Conservation (phyloP, 2,888 invertebrate species). For the Callosobruchus maculatus region DNA sequence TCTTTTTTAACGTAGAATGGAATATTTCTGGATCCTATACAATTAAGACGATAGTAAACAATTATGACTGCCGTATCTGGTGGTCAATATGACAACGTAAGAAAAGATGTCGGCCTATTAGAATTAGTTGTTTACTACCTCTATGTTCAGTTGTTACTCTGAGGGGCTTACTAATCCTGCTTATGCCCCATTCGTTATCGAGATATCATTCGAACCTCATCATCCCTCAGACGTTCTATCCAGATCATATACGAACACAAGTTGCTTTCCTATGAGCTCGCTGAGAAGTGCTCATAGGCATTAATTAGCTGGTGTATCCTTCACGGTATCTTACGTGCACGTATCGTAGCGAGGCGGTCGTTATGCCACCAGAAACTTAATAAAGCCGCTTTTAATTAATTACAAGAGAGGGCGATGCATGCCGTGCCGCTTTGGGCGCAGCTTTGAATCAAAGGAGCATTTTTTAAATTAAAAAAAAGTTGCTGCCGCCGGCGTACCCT, state of each 20-base stretch:
- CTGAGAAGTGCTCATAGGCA: neutral
- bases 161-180: too few relatives aligned
- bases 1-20: too few relatives aligned
- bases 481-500: neutral
- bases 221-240: neutral
- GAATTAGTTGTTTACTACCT: too few relatives aligned
- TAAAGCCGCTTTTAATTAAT: neutral
- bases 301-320: neutral
- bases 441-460: neutral
- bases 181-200: too few relatives aligned
- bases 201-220: too few relatives aligned
- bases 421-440: neutral
- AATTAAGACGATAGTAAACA: too few relatives aligned
- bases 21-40: too few relatives aligned
- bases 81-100: too few relatives aligned
- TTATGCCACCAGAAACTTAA: neutral
- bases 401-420: neutral
- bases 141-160: too few relatives aligned
- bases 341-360: neutral
- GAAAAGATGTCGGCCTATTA: too few relatives aligned
- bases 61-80: too few relatives aligned
- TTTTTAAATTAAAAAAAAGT: neutral
- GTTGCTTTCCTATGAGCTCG: neutral
- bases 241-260: neutral
- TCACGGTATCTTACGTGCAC: neutral